Base-by-base conservation (phyloP, 2,113 vertebrate species). In the Callithrix jacchus region DNA sequence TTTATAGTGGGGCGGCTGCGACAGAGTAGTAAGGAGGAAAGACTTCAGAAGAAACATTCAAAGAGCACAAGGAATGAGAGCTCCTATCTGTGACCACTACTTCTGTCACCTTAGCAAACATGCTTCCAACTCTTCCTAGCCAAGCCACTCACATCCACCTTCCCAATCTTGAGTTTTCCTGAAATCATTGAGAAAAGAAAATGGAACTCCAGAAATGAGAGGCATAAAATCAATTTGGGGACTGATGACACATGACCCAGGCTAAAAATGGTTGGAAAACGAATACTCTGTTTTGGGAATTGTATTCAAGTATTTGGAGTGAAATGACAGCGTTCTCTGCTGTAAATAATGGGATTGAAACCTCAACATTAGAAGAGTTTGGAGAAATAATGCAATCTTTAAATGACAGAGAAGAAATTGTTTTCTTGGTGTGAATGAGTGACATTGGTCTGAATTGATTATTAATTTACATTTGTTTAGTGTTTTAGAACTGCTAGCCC, bases 381-480 rank as follows among this genome's bases (percentile, higher is more conserved):
- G 74, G 70, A 95, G 70, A 71, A 77, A 68, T 42, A 93, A n/a
- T 11, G 0, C 58, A 52, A 3, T 52, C 49, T 90, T 49, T 92
- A 35, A 68, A 56, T 30, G 71, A 73, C 64, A 77, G 47, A 88
- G 58, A 68, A 76, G 11, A 9, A 42, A 47, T 21, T 30, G 16
- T 77, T 61, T 11, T 85, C 35, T 52, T 42, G 1, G 74, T 58
- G 5, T 80, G 58, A 30, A 25, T 52, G 37, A 70, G 74, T 68
- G 25, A 40, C 73, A 27, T 9, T n/a, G 25, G 27, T 58, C 80
- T 82, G 49, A 85, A 82, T 32, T 94, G 68, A 91, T 85, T 77
- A 64, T 14, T 80, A 45, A 89, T 85, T 88, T 56, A 54, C 35
- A 68, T 58, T 89, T 70, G 91, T 96, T 91, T 84, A 82, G 58